Evolutionary conservation across 1,140 invertebrate species (phyloP), one percentile per base, ranked within the genome.

Genomic region (Ptiloglossa arizonensis): DNA sequence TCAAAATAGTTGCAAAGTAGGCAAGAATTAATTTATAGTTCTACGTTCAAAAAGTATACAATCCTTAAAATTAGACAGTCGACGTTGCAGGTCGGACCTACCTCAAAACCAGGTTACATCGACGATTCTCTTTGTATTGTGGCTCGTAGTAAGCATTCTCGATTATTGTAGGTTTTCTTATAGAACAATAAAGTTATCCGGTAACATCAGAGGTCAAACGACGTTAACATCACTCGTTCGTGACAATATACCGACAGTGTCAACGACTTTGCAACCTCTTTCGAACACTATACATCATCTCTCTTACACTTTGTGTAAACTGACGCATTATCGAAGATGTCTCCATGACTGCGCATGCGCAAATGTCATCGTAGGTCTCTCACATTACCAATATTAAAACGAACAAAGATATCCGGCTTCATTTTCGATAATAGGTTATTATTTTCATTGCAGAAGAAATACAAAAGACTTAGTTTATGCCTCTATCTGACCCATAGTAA

Each of bases 101-200:
- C 73, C 73, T 69, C 44, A 48, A 48, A 44, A 69, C 4, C 73
- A 69, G 44, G 41, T 60, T 69, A 69, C 13, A 19, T 2, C 1
- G 5, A 56, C 19, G 50, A 8, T 68, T 35, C 17, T 69, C 32
- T 9, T 41, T 17, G 15, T 59, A 50, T n/a, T 19, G 32, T 48
- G 17, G 32, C 13, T 29, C 8, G 13, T 1, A 24, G 5, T 1
- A 19, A 13, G 9, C 64, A 76, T 76, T 13, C 32, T 69, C 8
- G 11, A 5, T 27, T 6, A 0, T 22, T 6, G 4, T 6, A 22
- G 22, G 41, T 24, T 19, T n/a, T 11, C 13, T 1, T 22, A 32
- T 22, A 4, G 22, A 59, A 48, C 4, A n/a, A 17, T 2, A 59
- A 15, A 46, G 29, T 75, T 75, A 44, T 1, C 22, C 8, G 15